phyloP scores from a whole-genome alignment of 2,888 invertebrate species.

The Lasioglossum morio region DNA sequence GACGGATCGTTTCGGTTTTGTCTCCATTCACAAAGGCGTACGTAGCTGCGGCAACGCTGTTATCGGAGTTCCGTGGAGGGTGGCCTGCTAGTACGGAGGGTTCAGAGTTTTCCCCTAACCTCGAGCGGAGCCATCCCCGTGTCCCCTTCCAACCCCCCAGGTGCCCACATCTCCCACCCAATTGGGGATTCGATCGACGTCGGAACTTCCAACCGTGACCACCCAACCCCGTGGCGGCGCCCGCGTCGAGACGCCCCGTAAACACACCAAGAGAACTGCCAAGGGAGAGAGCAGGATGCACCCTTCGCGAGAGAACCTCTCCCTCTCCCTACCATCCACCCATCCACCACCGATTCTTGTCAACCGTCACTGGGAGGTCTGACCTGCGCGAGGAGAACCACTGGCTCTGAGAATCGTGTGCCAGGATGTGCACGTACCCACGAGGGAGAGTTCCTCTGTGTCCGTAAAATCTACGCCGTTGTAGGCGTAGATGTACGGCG shows the following conservation, averaged over 20 bases:
- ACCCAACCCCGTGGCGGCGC: slow-evolving; percentile 73
- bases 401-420: slow-evolving; percentile 57
- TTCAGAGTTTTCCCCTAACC: slow-evolving; percentile 64
- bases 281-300: slow-evolving; percentile 36
- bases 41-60: slow-evolving; percentile 53
- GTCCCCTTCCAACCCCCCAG: slow-evolving; percentile 54
- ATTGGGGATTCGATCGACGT: slow-evolving; percentile 81
- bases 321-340: neutral
- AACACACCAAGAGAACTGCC: slow-evolving; percentile 65
- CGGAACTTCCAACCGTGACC: slow-evolving; percentile 70
- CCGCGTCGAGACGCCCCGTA: slow-evolving; percentile 75
- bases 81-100: slow-evolving; percentile 49
- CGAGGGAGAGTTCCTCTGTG: slow-evolving; percentile 17
- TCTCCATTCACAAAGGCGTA: slow-evolving; percentile 64
- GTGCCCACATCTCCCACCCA: slow-evolving; percentile 72
- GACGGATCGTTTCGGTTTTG: slow-evolving; percentile 42
- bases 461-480: slow-evolving; percentile 15
- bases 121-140: slow-evolving; percentile 54
- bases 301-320: slow-evolving; percentile 6
- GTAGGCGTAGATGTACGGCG: slow-evolving; percentile 29
- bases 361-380: slow-evolving; percentile 59
- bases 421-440: slow-evolving; percentile 44
- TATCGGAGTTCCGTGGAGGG: slow-evolving; percentile 56
- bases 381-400: slow-evolving; percentile 71
- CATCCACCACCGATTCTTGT: slow-evolving; percentile 43